A percentile compares a stretch with the other conserved stretches of the same genome.
These are phyloP conservation scores for Onchidella celtica DNA, from an alignment of 2,888 invertebrate genomes.

Conservation along the genomic window DNA sequence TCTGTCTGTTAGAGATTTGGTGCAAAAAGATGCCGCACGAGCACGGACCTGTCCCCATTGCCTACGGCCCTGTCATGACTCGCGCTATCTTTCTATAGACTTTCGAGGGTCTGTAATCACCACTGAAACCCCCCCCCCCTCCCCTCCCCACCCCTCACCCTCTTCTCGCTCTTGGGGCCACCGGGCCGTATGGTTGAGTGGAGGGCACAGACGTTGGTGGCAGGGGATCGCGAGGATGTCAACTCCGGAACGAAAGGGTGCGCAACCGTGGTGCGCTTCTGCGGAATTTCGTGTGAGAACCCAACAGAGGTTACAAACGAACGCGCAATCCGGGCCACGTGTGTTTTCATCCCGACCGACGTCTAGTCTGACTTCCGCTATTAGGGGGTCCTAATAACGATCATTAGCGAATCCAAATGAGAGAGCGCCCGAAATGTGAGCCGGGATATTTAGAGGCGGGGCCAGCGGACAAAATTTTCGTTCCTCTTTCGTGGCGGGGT, in stretches of 20 bases:
- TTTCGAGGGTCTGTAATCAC: too few species aligned
- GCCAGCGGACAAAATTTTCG: background rate
- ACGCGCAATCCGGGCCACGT: slow-evolving; percentile 33
- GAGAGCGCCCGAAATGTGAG: background rate
- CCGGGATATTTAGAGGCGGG: slow-evolving; percentile 2
- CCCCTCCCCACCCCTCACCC: too few species aligned
- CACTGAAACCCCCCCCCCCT: too few species aligned
- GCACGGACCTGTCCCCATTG: too few species aligned
- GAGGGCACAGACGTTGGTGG: background rate
- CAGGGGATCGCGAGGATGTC: background rate
- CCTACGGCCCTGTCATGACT: too few species aligned
- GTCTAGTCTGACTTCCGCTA: slow-evolving; percentile 32
- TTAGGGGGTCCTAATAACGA: slow-evolving; percentile 33
- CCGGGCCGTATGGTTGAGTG: too few species aligned
- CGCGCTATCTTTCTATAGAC: too few species aligned
- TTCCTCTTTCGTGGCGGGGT: slow-evolving; percentile 1
- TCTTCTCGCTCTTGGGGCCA: too few species aligned
- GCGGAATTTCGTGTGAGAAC: slow-evolving; percentile 47
- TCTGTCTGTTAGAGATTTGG: too few species aligned
- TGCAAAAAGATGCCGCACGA: too few species aligned
- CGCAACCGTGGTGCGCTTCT: background rate
- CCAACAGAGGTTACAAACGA: slow-evolving; percentile 33
- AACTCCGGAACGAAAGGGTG: background rate
- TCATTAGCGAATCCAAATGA: slow-evolving; percentile 39
- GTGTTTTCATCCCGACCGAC: slow-evolving; percentile 31